A percentile compares a stretch with the other conserved stretches of the same genome.
Evolutionary conservation across 1,140 invertebrate genomes (phyloP).

Genomic region (Dinothrombium tinctorium): DNA sequence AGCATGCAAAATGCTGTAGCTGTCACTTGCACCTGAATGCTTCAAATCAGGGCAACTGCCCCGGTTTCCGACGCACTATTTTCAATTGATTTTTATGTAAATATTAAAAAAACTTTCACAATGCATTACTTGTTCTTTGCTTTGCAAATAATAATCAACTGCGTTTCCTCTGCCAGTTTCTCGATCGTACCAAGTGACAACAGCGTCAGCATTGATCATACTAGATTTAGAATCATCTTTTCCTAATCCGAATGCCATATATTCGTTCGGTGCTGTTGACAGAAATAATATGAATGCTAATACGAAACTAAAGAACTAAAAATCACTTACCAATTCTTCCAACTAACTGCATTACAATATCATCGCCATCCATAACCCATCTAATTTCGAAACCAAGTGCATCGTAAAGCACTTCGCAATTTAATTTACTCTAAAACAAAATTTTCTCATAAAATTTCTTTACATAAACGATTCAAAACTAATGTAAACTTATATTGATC

Average conservation of each 20-base stretch:
- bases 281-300: no score
- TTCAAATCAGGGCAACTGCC: constrained; percentile 59
- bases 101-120: constrained; percentile 2
- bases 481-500: no score
- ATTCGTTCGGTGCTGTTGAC: constrained; percentile 43
- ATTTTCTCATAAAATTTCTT: no score
- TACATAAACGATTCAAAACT: no score
- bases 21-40: constrained; percentile 34
- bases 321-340: constrained; percentile 51
- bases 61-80: constrained; percentile 42
- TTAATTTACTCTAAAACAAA: constrained; percentile 64
- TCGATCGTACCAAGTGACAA: constrained; percentile 48
- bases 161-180: constrained; percentile 34
- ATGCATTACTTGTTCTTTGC: constrained; percentile 6
- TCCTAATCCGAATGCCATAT: constrained; percentile 65
- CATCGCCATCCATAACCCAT: constrained; percentile 76
- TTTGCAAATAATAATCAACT: constrained; percentile 13
- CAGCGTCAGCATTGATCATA: constrained; percentile 66
- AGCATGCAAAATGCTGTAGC: constrained; percentile 53
- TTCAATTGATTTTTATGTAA: no score
- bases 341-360: constrained; percentile 69
- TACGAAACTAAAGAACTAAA: neutral
- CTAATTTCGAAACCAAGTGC: constrained; percentile 62
- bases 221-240: constrained; percentile 38
- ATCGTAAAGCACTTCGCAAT: constrained; percentile 71